Evolutionary conservation across 2,797 vertebrate genomes (phyloP), one percentile per base, ranked within the genome.

Genomic region (Mormyrops boulengeri): DNA sequence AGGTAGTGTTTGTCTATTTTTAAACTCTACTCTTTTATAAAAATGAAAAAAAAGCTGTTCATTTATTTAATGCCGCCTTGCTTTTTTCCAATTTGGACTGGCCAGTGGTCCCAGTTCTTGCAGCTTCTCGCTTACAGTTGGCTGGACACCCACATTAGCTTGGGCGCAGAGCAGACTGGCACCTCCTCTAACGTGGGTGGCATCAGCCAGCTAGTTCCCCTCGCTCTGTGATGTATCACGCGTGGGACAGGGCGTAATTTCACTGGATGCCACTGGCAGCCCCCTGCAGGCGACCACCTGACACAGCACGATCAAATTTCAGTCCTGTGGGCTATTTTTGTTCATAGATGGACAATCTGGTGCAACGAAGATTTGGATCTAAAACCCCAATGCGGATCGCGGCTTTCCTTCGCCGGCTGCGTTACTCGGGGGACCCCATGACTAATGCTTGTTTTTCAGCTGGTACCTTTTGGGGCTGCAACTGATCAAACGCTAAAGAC

Each of bases 401-500:
- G 44, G 22, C 22, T 49, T 85, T 22, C 44, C 49, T 52, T 85
- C 1, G 41, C 17, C 3, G 34, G 6, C 73, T 80, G 11, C 5
- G 11, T 26, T 47, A 85, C 82, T 52, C 9, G 22, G 82, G 82
- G 44, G 44, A 49, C 22, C 82, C 82, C 47, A 52, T 52, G 82
- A 85, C 85, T 57, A 90, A 86, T 52, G 82, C 87, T 88, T 86
- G 66, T 34, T 89, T 73, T 55, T 52, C 44, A 60, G 22, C 26
- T 90, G 84, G 89, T 90, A 89, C 89, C 85, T 73, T 89, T 47
- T 50, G 66, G 62, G 77, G 85, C 38, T 38, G 47, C 14, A 88
- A 90, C 89, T 88, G 89, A 89, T 90, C 80, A 60, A 69, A 87
- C 30, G n/a, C 88, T 87, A 87, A 85, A 86, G n/a, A 3, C 90